Conservation (phyloP, 2,113 vertebrate genomes). For the Notothenia coriiceps region DNA sequence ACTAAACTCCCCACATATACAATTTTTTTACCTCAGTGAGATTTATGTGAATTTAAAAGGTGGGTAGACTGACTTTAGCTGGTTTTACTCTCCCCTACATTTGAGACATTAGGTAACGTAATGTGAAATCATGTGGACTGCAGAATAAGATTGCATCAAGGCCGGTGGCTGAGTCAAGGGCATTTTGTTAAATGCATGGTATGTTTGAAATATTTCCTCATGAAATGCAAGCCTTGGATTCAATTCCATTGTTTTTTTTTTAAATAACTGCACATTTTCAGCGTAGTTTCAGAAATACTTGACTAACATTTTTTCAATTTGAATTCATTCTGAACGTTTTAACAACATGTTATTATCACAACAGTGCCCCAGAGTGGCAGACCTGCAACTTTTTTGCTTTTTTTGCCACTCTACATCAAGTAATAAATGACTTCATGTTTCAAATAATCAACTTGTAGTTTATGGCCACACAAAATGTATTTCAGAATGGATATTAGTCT, state of each 20-base stretch:
- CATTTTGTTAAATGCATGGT: constrained; percentile 31
- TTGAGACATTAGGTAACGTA: constrained; percentile 22
- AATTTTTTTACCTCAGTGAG: constrained; percentile 52
- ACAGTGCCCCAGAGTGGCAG: constrained; percentile 52
- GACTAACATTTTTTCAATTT: neutral
- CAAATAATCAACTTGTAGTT: constrained; percentile 25
- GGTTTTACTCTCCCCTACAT: constrained; percentile 44
- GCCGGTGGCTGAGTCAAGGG: constrained; percentile 55
- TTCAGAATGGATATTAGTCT: neutral
- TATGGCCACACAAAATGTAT: neutral
- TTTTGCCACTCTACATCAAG: too few species aligned
- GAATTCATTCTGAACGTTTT: neutral
- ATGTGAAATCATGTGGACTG: constrained; percentile 53
- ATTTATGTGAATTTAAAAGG: constrained; percentile 60
- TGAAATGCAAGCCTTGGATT: constrained; percentile 44
- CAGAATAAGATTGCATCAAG: constrained; percentile 45
- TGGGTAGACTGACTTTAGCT: constrained; percentile 33
- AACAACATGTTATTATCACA: constrained; percentile 14
- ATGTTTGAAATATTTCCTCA: constrained; percentile 42
- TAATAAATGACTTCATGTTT: constrained; percentile 28
- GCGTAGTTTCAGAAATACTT: neutral
- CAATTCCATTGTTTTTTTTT: constrained; percentile 27
- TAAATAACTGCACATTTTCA: constrained; percentile 13
- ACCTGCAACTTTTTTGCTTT: neutral
- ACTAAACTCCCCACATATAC: constrained; percentile 37